Evolutionary conservation across 2,888 invertebrate genomes (phyloP).

Genomic region (Megastigmus dorsalis): DNA sequence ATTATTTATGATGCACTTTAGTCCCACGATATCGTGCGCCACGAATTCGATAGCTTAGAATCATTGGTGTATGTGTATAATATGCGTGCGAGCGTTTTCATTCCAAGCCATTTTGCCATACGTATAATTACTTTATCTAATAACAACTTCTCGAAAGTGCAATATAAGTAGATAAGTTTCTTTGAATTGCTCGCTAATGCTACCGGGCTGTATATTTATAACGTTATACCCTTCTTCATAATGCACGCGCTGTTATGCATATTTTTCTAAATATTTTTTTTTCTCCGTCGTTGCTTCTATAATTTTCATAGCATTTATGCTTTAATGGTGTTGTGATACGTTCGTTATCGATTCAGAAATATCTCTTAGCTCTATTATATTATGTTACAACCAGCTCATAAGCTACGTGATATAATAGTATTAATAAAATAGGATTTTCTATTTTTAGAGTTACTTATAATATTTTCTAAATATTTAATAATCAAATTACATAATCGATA

Average conservation of each 20-base stretch:
- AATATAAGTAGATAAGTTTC: slow-evolving; percentile 41
- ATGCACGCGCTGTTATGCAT: no score
- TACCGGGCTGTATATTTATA: not conserved
- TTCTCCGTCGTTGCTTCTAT: no score
- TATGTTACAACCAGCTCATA: not conserved
- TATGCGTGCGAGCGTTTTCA: slow-evolving; percentile 24
- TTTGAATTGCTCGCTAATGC: slow-evolving; percentile 18
- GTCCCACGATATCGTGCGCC: not conserved
- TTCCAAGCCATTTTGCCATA: not conserved
- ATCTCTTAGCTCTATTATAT: not conserved
- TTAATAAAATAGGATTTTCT: no score
- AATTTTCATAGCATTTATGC: no score
- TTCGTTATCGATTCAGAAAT: no score
- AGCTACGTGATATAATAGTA: no score
- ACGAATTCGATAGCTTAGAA: slow-evolving; percentile 32
- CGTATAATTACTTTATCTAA: slow-evolving; percentile 41
- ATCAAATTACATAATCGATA: no score
- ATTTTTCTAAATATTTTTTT: no score
- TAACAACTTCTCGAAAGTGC: slow-evolving; percentile 41
- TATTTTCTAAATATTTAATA: not conserved
- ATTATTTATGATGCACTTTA: slow-evolving; percentile 38
- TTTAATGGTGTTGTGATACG: no score
- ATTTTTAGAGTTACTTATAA: no score
- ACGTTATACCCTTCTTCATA: no score
- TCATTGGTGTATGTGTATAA: no score